phyloP scores from a whole-genome alignment of 2,797 vertebrate genomes.

The Zalophus californianus region DNA sequence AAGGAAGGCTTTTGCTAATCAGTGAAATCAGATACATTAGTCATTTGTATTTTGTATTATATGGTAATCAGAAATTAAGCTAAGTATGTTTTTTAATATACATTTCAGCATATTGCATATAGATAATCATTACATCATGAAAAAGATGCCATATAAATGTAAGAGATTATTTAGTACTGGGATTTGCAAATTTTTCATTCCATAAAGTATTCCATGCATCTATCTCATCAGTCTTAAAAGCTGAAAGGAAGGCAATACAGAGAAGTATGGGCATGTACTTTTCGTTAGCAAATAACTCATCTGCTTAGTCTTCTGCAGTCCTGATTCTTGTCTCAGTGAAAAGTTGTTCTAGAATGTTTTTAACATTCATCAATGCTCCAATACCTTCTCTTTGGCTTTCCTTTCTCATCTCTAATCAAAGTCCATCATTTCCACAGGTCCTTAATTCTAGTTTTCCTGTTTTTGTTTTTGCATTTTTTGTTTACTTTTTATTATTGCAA shows the following conservation, averaged over 20 bases:
- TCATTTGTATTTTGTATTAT: background rate
- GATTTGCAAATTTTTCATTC: background rate
- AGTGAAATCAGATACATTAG: background rate
- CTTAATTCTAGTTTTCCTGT: background rate
- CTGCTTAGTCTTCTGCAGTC: background rate
- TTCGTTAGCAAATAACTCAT: background rate
- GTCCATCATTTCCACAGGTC: background rate
- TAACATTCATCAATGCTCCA: background rate
- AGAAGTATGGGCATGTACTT: background rate
- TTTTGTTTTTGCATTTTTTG: background rate
- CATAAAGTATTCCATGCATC: background rate
- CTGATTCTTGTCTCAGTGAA: background rate
- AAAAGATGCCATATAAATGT: background rate
- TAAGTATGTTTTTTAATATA: background rate
- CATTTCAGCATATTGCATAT: background rate
- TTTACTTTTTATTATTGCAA: background rate
- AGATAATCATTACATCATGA: background rate
- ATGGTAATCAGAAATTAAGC: background rate
- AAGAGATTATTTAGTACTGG: background rate
- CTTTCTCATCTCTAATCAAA: background rate
- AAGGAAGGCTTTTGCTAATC: background rate
- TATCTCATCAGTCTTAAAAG: background rate
- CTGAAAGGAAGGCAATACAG: background rate
- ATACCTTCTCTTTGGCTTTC: background rate
- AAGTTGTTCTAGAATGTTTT: background rate